Percentiles rank a stretch among this genome's conserved stretches.
These are phyloP conservation scores for Nymphicus hollandicus DNA, from an alignment of 2,113 vertebrate genomes.

Conservation along the genomic window DNA sequence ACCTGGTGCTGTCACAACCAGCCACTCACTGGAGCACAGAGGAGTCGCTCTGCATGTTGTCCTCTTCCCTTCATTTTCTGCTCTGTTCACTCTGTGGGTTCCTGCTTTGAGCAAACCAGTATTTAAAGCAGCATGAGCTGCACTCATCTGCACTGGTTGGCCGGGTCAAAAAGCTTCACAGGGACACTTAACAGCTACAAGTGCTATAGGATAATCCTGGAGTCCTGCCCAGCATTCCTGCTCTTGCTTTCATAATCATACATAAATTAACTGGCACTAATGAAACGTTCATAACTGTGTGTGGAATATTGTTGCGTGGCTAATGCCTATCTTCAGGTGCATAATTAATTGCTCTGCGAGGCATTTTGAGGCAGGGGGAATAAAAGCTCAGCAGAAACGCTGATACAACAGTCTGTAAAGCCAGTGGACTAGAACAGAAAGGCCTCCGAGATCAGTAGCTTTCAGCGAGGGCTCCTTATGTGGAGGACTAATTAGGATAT, in stretches of 20 bases:
- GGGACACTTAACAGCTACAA: not conserved
- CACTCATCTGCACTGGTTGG: not conserved
- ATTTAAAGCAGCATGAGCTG: not conserved
- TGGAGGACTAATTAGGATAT: conserved; percentile 50
- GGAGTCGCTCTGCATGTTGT: not conserved
- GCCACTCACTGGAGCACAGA: not conserved
- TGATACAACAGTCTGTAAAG: conserved; percentile 18
- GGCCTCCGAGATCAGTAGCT: not conserved
- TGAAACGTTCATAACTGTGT: conserved; percentile 17
- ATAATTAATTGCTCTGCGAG: conserved; percentile 51
- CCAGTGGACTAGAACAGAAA: conserved; percentile 23
- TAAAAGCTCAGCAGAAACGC: not conserved
- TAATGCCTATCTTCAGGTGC: conserved; percentile 42
- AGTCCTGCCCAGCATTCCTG: conserved; percentile 26
- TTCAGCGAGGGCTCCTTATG: not conserved
- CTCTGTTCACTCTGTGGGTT: not conserved
- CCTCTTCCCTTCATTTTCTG: conserved; percentile 17
- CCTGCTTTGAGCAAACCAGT: conserved; percentile 29
- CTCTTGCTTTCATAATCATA: conserved; percentile 1
- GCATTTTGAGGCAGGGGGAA: conserved; percentile 33
- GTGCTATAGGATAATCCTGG: conserved; percentile 11
- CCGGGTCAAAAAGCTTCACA: conserved; percentile 33
- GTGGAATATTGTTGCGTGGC: not conserved
- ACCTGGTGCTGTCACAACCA: not conserved
- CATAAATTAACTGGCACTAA: conserved; percentile 36